Conservation (phyloP, 2,797 vertebrate species). For the Ctenopoma multispine region DNA sequence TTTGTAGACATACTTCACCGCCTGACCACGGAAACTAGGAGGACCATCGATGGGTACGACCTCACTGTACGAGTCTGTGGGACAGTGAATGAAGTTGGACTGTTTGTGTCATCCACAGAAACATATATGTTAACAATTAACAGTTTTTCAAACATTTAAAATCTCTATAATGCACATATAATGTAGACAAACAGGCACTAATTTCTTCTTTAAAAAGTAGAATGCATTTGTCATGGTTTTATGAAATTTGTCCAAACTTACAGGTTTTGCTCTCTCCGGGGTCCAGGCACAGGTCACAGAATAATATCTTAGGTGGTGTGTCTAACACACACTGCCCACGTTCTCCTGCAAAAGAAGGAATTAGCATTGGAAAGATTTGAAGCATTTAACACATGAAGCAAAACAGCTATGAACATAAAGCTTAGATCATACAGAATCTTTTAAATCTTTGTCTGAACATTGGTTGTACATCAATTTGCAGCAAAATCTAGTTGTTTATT, state of each 20-base stretch:
- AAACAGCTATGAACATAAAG: background rate
- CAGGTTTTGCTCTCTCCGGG: slow-evolving; percentile 98
- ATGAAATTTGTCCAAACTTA: slow-evolving; percentile 59
- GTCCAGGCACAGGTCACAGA: slow-evolving; percentile 96
- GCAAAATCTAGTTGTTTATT: background rate
- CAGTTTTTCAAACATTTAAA: background rate
- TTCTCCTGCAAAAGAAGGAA: slow-evolving; percentile 85
- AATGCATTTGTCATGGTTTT: background rate
- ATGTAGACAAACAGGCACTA: background rate
- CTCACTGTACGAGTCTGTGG: slow-evolving; percentile 94
- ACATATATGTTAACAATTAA: background rate
- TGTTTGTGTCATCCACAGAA: background rate
- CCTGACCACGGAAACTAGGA: slow-evolving; percentile 96
- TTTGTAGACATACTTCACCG: slow-evolving; percentile 98
- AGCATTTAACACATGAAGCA: background rate
- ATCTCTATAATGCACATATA: background rate
- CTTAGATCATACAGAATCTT: background rate
- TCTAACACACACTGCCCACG: slow-evolving; percentile 97
- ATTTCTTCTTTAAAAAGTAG: background rate
- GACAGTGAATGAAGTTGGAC: slow-evolving; percentile 1
- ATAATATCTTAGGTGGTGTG: slow-evolving; percentile 97
- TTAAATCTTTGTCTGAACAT: background rate
- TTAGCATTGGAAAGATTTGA: background rate
- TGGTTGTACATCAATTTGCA: background rate
- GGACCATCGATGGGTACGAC: slow-evolving; percentile 91